A percentile compares a stretch with the other conserved stretches of the same genome.
Evolutionary conservation across 2,797 vertebrate genomes (phyloP).

Genomic region (Ptychadena robeensis): DNA sequence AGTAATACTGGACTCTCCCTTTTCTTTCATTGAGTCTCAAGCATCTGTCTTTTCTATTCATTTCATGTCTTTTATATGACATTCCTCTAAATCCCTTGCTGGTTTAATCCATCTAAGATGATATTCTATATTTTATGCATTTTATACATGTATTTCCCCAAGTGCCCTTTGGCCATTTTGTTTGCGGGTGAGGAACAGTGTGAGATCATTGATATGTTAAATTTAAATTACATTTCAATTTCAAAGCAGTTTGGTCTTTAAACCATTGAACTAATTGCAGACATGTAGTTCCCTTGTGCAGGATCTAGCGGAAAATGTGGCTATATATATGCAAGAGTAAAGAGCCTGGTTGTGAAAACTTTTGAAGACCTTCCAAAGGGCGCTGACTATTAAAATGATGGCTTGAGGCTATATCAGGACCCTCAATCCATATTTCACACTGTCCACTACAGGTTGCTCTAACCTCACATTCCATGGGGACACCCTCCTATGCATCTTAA

Average conservation of each 20-base stretch:
- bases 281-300: slow-evolving; percentile 37
- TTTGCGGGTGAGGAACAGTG: slow-evolving; percentile 54
- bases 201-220: slow-evolving; percentile 59
- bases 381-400: slow-evolving; percentile 23
- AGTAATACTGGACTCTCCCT: slow-evolving; percentile 40
- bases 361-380: slow-evolving; percentile 26
- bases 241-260: slow-evolving; percentile 54
- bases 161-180: slow-evolving; percentile 51
- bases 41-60: slow-evolving; percentile 59
- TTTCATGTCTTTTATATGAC: no score
- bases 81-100: slow-evolving; percentile 54
- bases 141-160: slow-evolving; percentile 51
- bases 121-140: slow-evolving; percentile 58
- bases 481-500: not conserved
- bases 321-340: slow-evolving; percentile 44
- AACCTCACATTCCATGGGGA: not conserved
- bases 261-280: slow-evolving; percentile 56
- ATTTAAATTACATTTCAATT: slow-evolving; percentile 59
- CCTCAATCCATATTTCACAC: not conserved
- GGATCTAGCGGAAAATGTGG: slow-evolving; percentile 38
- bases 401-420: slow-evolving; percentile 1
- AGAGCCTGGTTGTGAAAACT: slow-evolving; percentile 13
- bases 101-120: slow-evolving; percentile 50
- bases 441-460: not conserved
- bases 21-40: slow-evolving; percentile 29